Evolutionary conservation across 2,113 vertebrate genomes (phyloP).

Genomic region (Lepus europaeus): DNA sequence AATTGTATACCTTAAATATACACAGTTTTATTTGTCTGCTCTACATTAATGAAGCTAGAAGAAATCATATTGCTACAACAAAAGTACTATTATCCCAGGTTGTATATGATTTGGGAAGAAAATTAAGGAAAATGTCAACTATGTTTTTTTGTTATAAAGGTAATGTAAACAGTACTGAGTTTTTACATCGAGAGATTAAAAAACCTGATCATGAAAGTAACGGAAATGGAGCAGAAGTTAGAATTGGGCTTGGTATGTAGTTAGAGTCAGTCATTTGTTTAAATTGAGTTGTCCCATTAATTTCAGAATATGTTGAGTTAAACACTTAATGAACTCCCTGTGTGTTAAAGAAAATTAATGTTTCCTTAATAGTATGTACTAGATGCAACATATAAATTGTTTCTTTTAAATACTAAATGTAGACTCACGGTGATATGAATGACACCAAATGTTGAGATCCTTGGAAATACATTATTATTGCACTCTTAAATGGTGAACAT

Average conservation of each 20-base stretch:
- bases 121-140: background rate
- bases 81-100: background rate
- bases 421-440: background rate
- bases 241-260: background rate
- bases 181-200: background rate
- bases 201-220: background rate
- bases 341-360: background rate
- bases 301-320: background rate
- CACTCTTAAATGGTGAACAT: background rate
- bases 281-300: background rate
- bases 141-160: background rate
- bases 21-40: background rate
- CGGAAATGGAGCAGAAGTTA: background rate
- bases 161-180: background rate
- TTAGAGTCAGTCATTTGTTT: background rate
- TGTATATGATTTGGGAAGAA: background rate
- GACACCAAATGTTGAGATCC: background rate
- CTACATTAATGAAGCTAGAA: background rate
- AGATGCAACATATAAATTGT: background rate
- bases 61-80: background rate
- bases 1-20: background rate
- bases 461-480: background rate
- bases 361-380: background rate
- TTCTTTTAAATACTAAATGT: conserved; percentile 17
- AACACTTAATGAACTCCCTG: background rate